These are phyloP conservation scores for Leptopilina boulardi DNA, from an alignment of 1,140 invertebrate genomes.

Conservation along the genomic window DNA sequence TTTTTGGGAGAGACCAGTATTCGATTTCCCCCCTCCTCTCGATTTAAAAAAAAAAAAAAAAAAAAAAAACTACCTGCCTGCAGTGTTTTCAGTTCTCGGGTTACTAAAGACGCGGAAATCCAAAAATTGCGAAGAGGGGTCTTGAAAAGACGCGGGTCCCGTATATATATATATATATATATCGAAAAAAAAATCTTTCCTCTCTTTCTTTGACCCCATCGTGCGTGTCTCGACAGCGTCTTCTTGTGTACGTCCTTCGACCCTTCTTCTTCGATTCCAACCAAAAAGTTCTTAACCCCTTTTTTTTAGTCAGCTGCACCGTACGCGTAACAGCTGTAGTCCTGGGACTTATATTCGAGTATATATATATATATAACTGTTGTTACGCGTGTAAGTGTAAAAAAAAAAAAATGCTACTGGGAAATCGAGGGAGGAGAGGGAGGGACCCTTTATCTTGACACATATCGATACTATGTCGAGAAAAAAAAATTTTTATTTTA, in stretches of 20 bases:
- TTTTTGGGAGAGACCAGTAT: slow-evolving; percentile 44
- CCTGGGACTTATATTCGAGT: slow-evolving; percentile 56
- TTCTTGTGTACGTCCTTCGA: slow-evolving; percentile 51
- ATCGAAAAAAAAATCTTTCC: slow-evolving; percentile 46
- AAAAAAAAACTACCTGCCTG: slow-evolving; percentile 63
- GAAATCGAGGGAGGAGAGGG: slow-evolving; percentile 49
- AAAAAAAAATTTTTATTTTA: slow-evolving; percentile 10
- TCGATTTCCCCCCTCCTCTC: too few relatives aligned
- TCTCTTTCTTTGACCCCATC: slow-evolving; percentile 51
- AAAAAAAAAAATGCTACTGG: slow-evolving; percentile 51
- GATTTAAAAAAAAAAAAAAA: too few relatives aligned
- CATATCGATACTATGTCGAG: slow-evolving; percentile 55
- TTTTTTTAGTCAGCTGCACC: slow-evolving; percentile 73
- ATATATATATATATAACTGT: too few relatives aligned
- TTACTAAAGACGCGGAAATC: slow-evolving; percentile 76
- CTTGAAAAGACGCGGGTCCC: slow-evolving; percentile 51
- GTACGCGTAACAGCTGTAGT: slow-evolving; percentile 72
- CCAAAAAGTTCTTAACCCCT: slow-evolving; percentile 73
- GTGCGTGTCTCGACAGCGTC: slow-evolving; percentile 42
- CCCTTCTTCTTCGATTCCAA: slow-evolving; percentile 54
- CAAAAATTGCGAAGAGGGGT: slow-evolving; percentile 71
- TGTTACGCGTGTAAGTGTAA: slow-evolving; percentile 48
- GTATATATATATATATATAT: slow-evolving; percentile 35
- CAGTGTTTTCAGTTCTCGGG: slow-evolving; percentile 72
- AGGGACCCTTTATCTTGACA: slow-evolving; percentile 49